Base-by-base conservation (phyloP, 1,140 invertebrate genomes). In the Meloidogyne exigua region DNA sequence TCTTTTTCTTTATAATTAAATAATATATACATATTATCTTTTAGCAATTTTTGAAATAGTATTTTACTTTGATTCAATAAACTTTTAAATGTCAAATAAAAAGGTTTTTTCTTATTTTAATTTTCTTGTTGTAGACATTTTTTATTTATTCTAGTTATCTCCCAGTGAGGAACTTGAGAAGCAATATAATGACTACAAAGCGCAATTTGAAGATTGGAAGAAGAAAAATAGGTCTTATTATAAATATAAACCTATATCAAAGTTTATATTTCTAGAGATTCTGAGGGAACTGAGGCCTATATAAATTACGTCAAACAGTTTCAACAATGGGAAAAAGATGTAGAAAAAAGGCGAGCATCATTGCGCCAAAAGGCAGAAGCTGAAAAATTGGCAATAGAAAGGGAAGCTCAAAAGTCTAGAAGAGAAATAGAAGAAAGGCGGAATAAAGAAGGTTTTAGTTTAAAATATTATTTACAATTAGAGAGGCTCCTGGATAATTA, bases 101-200 rank as follows among this genome's bases (percentile, higher is more conserved):
- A 57, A 57, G 18, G 49, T 57, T 57, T 57, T 5, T n/a, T 9
- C 1, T 57, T 57, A 0, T 4, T n/a, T 9, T 57, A 0, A 57
- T 26, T 66, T 10, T 2, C 10, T 66, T 5, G 28, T 32, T 32
- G 36, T 39, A 9, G 0, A 9, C 36, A 26, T 10, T 13, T 63
- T 80, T 81, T 10, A n/a, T n/a, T n/a, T n/a, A 57, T n/a, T 57
- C 18, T 57, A 81, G 81, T 62, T 83, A 23, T 83, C 82, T 21
- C 88, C 84, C 10, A 83, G 80, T 21, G 79, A 81, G 68, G 83
- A 84, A 68, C 75, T 84, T 28, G 83, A 84, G 57, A 84, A 84
- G 63, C 84, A 84, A 63, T 84, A 84, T 62, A 28, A 69, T 4
- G 83, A 84, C 21, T 84, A 84, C 49, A 85, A 81, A 65, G 76